phyloP scores from a whole-genome alignment of 2,888 invertebrate species.

The Microctonus brassicae region DNA sequence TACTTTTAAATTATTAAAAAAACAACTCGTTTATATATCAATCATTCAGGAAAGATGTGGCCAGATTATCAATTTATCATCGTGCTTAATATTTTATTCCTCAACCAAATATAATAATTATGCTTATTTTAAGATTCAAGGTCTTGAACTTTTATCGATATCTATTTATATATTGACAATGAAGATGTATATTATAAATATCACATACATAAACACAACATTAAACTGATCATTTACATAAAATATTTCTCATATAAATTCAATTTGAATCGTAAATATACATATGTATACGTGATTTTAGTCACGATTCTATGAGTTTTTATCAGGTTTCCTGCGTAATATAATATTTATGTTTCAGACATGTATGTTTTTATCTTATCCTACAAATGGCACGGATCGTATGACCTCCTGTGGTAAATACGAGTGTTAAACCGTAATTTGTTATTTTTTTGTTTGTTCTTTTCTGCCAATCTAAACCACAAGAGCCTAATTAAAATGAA shows the following conservation, averaged over 20 bases:
- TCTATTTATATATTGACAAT: not conserved
- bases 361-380: not conserved
- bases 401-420: not conserved
- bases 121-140: not conserved
- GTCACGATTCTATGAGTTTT: conserved; percentile 7
- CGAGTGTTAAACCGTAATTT: not conserved
- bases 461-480: not conserved
- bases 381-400: not conserved
- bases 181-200: not conserved
- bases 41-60: too few relatives aligned
- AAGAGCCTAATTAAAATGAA: not conserved
- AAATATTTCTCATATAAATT: not conserved
- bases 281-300: not conserved
- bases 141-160: not conserved
- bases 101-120: too few relatives aligned
- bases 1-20: too few relatives aligned
- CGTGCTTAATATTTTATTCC: too few relatives aligned
- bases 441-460: not conserved
- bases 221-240: not conserved
- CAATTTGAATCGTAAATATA: too few relatives aligned
- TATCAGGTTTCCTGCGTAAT: conserved; percentile 10
- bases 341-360: not conserved
- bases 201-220: not conserved
- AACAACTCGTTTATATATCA: too few relatives aligned
- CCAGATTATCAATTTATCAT: not conserved